phyloP scores from a whole-genome alignment of 2,113 vertebrate species.

The Gulo gulo region DNA sequence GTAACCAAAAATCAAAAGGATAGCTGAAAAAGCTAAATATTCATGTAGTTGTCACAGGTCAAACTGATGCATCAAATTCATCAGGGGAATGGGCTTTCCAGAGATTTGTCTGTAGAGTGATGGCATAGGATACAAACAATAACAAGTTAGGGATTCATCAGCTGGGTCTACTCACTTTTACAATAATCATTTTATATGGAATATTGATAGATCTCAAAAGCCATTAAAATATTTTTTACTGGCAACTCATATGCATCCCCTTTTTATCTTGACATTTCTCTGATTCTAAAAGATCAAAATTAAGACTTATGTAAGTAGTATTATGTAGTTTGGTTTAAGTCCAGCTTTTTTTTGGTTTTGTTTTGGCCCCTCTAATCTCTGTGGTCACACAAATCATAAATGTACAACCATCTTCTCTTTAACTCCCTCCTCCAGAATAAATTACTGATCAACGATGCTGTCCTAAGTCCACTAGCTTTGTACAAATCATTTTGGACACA shows the following conservation, averaged over 20 bases:
- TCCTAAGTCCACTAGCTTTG: not conserved
- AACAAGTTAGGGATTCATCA: not conserved
- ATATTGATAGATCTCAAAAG: not conserved
- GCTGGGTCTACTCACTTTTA: not conserved
- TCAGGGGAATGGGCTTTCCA: not conserved
- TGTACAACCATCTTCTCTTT: not conserved
- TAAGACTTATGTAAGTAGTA: not conserved
- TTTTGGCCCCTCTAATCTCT: not conserved
- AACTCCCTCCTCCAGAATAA: not conserved
- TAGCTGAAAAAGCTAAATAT: not conserved
- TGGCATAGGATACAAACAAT: not conserved
- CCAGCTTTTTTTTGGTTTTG: not conserved
- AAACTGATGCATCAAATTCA: not conserved
- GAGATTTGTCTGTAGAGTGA: not conserved
- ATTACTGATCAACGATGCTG: not conserved
- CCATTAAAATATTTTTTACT: not conserved
- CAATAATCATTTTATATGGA: not conserved
- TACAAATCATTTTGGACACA: not conserved
- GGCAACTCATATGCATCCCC: not conserved
- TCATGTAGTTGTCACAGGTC: not conserved
- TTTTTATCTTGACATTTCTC: not conserved
- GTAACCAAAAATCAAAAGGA: not conserved
- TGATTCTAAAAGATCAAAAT: not conserved
- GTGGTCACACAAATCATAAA: not conserved
- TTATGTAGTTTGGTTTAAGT: not conserved